Base-by-base conservation (phyloP, 2,888 invertebrate species). In the Leptarthrus brevirostris region DNA sequence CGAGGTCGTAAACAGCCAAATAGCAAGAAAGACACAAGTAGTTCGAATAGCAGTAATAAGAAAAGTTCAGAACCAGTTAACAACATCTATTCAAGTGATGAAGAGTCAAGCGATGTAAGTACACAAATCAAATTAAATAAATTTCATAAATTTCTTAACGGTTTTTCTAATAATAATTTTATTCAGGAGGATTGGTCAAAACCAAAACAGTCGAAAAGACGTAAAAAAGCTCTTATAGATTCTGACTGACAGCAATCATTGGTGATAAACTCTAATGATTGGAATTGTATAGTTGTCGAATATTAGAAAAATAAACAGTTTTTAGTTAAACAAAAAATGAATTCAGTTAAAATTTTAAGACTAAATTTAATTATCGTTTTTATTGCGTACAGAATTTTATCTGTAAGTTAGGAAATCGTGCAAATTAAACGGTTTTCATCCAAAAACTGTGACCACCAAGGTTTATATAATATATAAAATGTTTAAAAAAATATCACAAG, bases 221-320 rank as follows among this genome's bases (percentile, higher is more conserved):
- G 96, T 86, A 95, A 95, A 92, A 94, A 94, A 88, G 91, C 93
- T 74, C 91, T 93, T 83, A 95, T 94, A 78, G 96, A 96, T 86
- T 96, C 95, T 86, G 96, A 96, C 90, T 96, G 92, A 94, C 91
- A 87, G 86, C 86, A 79, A 74, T 40, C 73, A 74, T 54, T 76
- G 26, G 64, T 75, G 22, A 76, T 74, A 22, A 66, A 72, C 54
- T 44, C 73, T 44, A 74, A 75, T 79, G 78, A 82, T 75, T 79
- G 78, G 74, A 80, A 78, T 78, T 72, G 76, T 78, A 80, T 78
- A 79, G 76, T 79, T 79, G 78, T 77, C 78, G 79, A 80, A 80
- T 80, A 80, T 79, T 78, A 81, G 80, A 79, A 78, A 78, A 69
- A 52, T 69, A 69, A 69, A 52, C 30, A 24, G 47, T 47, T 69